These are phyloP conservation scores for Mixornis gularis DNA, from an alignment of 2,113 vertebrate species.

Conservation along the genomic window DNA sequence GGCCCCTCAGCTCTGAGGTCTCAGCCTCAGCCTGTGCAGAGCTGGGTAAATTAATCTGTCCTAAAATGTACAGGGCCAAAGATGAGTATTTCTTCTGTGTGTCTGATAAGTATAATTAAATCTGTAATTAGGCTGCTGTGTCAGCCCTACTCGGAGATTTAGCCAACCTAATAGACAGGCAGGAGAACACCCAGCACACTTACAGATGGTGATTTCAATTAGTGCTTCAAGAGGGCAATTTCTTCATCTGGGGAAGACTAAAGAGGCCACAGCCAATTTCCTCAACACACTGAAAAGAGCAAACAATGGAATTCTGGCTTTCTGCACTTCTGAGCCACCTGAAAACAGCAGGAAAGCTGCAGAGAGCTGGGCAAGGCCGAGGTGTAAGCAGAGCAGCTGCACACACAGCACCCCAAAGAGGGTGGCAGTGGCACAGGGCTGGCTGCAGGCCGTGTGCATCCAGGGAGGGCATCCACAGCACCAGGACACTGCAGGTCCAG, in stretches of 20 bases:
- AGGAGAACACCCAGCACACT: conserved; percentile 24
- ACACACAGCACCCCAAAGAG: accelerated
- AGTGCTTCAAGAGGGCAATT: neutral
- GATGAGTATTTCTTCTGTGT: neutral
- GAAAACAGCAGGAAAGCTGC: neutral
- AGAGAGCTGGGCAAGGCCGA: neutral
- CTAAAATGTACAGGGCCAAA: neutral
- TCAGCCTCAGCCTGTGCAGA: neutral
- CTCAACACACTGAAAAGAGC: neutral
- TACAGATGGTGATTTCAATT: conserved; percentile 3
- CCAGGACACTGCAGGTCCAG: accelerated
- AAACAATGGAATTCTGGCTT: neutral
- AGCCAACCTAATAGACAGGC: neutral
- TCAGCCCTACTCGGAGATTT: neutral
- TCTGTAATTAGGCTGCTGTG: neutral
- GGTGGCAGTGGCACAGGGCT: neutral
- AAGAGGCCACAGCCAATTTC: neutral
- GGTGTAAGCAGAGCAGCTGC: neutral
- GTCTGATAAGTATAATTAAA: conserved; percentile 42
- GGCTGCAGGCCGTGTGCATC: neutral
- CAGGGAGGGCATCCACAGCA: accelerated
- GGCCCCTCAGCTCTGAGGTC: neutral
- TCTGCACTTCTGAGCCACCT: neutral
- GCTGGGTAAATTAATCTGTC: neutral
- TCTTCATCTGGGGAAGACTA: conserved; percentile 20